Evolutionary conservation across 1,140 invertebrate species (phyloP), one percentile per base, ranked within the genome.

Genomic region (Acromyrmex charruanus): DNA sequence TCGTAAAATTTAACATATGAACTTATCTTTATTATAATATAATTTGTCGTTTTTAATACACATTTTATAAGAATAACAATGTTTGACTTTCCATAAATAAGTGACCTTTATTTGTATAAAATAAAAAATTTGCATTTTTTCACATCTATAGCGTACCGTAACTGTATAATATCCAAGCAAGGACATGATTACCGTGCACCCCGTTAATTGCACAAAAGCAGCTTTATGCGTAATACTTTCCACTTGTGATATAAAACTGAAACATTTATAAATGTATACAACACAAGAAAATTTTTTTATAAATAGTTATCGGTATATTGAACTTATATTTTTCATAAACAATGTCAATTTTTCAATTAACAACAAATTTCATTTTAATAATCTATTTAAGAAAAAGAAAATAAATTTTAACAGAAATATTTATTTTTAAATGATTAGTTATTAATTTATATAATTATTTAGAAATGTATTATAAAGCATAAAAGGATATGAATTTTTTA

Each of bases 161-260:
- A 94, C 86, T 6, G 88, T 84, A 72, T 93, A 94, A 90, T 92
- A 93, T 28, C 89, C 90, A 6, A 93, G 35, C 28, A 92, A 81
- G 21, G 92, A 93, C 31, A 94, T 91, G 49, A 74, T 91, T 21
- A 92, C 65, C 5, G 91, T 93, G n/a, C 92, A 93, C 69, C 88
- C 89, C 2, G 88, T 16, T 6, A 94, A 49, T 44, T 93, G 88
- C 4, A 90, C 74, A 0, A 94, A 65, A 71, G 87, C 92, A 39
- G 91, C 75, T 44, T 85, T 77, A 63, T 90, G 61, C 49, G 93
- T 87, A 31, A 92, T 61, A 25, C 85, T 63, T 58, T 93, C 91
- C 35, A 92, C 51, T n/a, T 74, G 74, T 14, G 31, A 35, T n/a
- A 92, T 58, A 72, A 94, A 93, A 80, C 93, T 93, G 71, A 25